Base-by-base conservation (phyloP, 1,140 invertebrate species). In the Heliconius himera region DNA sequence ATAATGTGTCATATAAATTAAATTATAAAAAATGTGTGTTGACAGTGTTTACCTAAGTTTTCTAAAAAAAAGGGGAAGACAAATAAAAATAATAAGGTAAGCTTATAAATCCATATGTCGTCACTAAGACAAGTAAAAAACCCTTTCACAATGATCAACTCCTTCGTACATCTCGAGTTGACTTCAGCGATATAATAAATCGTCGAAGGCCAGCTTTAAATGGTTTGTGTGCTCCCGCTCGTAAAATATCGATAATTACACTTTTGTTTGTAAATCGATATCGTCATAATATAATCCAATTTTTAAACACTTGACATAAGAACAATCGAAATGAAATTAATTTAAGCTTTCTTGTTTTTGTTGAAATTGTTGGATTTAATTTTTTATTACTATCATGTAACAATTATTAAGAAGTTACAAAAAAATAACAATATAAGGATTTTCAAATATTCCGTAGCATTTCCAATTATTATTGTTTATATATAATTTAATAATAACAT, bases 251-350 rank as follows among this genome's bases (percentile, higher is more conserved):
- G 76, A 73, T 73, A 71, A 73, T 56, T 73, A 71, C 36, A 46
- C 76, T 78, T 78, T 78, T 51, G 73, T 74, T 78, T 78, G 71
- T 60, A 26, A 78, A 49, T 76, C 38, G 75, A 36, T 77, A 77
- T 46, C 41, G 66, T 18, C 60, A 16, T 13, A 66, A 66, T 66
- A 66, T 66, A 22, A 20, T n/a, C 26, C 20, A 11, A 66, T 29
- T 66, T 66, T 66, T 29, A 66, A 29, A 5, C 13, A 66, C 11
- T 66, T n/a, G 26, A 13, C 3, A 66, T 66, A 66, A 66, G n/a
- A 26, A 66, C 8, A 66, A 26, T 13, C 22, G 11, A n/a, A 29
- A 66, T 29, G 6, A n/a, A 60, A 66, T 66, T 66, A 1, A 11
- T 11, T 56, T 22, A 22, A 60, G 9, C 9, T 60, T 60, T 22